Evolutionary conservation across 2,888 invertebrate species (phyloP), one percentile per base, ranked within the genome.

Genomic region (Asteroscopus sphinx): DNA sequence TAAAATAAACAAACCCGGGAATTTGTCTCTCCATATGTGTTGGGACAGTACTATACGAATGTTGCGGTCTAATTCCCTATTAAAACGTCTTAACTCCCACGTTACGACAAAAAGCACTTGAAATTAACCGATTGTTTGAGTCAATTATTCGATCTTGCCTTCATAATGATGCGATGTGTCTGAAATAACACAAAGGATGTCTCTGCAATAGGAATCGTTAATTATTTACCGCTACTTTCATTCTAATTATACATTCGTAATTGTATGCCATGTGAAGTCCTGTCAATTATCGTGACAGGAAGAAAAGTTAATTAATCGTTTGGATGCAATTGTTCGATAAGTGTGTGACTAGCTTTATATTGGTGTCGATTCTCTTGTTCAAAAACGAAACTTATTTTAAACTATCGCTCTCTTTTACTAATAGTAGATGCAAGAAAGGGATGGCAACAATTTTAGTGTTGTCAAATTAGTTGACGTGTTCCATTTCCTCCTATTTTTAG

Each of bases 1-100:
- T 72, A 77, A 83, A 84, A 84, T 84, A 83, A 83, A 79, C 80
- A 68, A 76, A 71, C 51, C 46, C 58, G 63, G 47, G 67, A 68
- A 70, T 77, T 51, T 53, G 56, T 64, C 42, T 51, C 46, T 45
- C 57, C 63, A 68, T 21, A 21, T 73, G 53, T 62, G 59, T 51
- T 42, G 46, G 28, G 21, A 47, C 40, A 41, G 21, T 47, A 15
- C 11, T 16, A 33, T 12, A 46, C 16, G 21, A 51, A 21, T 35
- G 37, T 52, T 17, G 25, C 17, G 58, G 40, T 36, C 33, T 41
- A 32, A 46, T 41, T 40, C 35, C 35, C 15, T 49, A 48, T 53
- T 12, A 21, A 30, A 30, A 28, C 12, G 17, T 39, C 33, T 26
- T 44, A 45, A 48, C 33, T 61, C 35, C 13, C 42, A 21, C 17